Evolutionary conservation across 1,140 invertebrate genomes (phyloP), one percentile per base, ranked within the genome.

Genomic region (Sycophila sp.): DNA sequence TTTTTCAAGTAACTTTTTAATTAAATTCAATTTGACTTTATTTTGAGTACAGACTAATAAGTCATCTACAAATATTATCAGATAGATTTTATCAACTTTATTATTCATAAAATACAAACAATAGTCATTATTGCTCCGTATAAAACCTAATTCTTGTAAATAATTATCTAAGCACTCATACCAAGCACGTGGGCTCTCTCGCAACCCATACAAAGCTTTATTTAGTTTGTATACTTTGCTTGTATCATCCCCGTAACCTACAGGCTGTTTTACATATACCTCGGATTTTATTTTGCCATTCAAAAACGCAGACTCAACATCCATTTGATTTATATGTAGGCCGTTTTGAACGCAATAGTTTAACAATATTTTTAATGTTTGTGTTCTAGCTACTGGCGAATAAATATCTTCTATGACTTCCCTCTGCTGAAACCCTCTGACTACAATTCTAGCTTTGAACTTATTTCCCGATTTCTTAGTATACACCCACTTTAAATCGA

Each of bases 291-390:
- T 69, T 19, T 79, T 63, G 17, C 80, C 78, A 75, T 85, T 78
- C 17, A 86, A 76, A 65, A 84, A 86, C 3, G 84, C 83, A 8
- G 77, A 80, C 66, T 73, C 71, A 19, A 85, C 77, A 73, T 86
- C 83, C 60, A 84, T 76, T 45, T 83, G 78, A 8, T 66, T 40
- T 1, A 82, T 74, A 17, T 71, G 19, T 28, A 69, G 67, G 6
- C 30, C 42, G 3, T 69, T 69, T 58, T 69, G n/a, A 72, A 67
- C 66, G 36, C 56, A 53, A 45, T 68, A 71, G 8, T 71, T 51
- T 19, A 71, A 69, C 30, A 73, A 45, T 15, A 68, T 38, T 69
- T 71, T 71, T 34, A 76, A 68, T 11, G 71, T 71, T 38, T 69
- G 45, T 26, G 64, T 71, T 71, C 67, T 67, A 5, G 60, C 74